Conservation (phyloP, 2,888 invertebrate genomes). For the Scrobipalpa costella region DNA sequence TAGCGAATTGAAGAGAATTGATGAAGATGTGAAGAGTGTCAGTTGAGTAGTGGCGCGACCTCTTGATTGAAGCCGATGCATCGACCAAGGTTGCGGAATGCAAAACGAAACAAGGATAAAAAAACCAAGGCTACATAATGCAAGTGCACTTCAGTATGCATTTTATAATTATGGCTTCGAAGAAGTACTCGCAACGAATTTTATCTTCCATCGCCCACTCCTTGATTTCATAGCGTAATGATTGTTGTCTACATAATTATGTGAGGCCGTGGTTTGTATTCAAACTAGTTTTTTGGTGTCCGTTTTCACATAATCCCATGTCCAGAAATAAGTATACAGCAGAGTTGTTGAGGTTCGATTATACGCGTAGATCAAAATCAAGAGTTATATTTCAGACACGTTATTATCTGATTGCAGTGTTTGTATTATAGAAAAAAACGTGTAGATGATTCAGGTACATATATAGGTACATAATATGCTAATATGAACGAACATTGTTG, state of each 20-base stretch:
- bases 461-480: background rate
- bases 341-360: background rate
- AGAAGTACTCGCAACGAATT: constrained; percentile 16
- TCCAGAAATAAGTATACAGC: background rate
- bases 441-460: background rate
- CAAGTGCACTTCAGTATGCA: constrained; percentile 27
- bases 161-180: constrained; percentile 27
- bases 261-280: constrained; percentile 7
- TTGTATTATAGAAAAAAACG: background rate
- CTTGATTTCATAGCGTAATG: constrained; percentile 22
- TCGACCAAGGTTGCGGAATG: constrained; percentile 47
- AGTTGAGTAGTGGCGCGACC: constrained; percentile 58
- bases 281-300: constrained; percentile 14
- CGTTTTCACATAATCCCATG: constrained; percentile 1
- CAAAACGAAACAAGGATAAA: constrained; percentile 33
- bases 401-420: constrained; percentile 6
- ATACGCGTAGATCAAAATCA: background rate
- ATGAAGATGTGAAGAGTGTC: constrained; percentile 57
- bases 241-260: constrained; percentile 16
- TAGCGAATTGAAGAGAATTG: constrained; percentile 58
- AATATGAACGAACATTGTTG: background rate
- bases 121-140: constrained; percentile 29
- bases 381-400: constrained; percentile 5
- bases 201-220: constrained; percentile 22
- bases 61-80: constrained; percentile 60